Base-by-base conservation (phyloP, 2,797 vertebrate species). In the Coracias cyanogaster region DNA sequence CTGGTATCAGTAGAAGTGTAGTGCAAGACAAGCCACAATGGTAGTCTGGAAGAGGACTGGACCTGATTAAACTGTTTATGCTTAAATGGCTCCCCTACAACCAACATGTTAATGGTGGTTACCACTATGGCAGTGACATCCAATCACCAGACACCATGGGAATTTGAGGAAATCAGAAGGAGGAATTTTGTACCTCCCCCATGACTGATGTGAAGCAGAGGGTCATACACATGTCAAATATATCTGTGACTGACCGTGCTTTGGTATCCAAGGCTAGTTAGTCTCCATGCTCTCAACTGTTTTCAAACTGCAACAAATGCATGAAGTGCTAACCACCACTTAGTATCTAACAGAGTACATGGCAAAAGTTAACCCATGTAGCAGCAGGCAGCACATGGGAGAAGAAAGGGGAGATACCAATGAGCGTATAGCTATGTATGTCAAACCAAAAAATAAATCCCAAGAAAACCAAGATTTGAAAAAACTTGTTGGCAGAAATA, bases 1-100 rank as follows among this genome's bases (percentile, higher is more conserved):
- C 22, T 46, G 48, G 26, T 26, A 39, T 66, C 51, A 9, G 13
- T 4, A 72, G 24, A 79, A 54, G 8, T 7, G 7, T 12, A 61
- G 29, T 0, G 0, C n/a, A 22, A 72, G 17, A 49, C 54, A 76
- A 8, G 16, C 7, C 31, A 65, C 0, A 0, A 8, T 22, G 22
- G 7, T n/a, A 52, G 33, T 49, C 46, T 65, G 31, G 33, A 45
- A 81, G 22, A 65, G 41, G 10, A 9, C 3, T 87, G 24, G 15
- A 12, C 15, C 43, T 0, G 0, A 8, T 48, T 85, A 70, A 72
- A 39, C 6, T 25, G 1, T 35, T 86, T 88, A 25, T 52, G 21
- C 12, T 69, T 71, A 87, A 79, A 69, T 17, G 25, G 1, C 37
- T 84, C 12, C 14, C 35, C 7, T 73, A 54, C 41, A 86, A 48